These are phyloP conservation scores for Speoplatyrhinus poulsoni DNA, from an alignment of 2,113 vertebrate species.

Conservation along the genomic window DNA sequence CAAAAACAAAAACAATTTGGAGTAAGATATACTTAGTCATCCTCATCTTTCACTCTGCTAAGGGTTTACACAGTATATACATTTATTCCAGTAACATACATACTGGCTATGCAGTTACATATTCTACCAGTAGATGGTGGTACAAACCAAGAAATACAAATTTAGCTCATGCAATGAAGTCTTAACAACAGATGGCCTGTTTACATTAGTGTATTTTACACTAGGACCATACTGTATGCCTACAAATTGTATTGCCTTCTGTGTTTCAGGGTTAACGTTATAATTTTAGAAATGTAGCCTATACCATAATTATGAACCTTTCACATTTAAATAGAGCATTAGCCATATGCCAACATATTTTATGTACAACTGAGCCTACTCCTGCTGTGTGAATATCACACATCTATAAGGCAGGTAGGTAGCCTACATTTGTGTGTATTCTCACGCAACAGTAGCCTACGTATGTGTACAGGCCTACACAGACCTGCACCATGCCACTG, in stretches of 20 bases:
- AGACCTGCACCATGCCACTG: constrained; percentile 7
- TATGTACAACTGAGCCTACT: no score
- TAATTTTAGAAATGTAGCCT: no score
- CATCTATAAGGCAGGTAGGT: constrained; percentile 3
- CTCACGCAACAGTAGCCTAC: background rate
- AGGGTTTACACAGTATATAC: background rate
- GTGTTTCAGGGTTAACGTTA: no score
- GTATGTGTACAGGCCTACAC: constrained; percentile 5
- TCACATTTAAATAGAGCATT: no score
- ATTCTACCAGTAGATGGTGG: constrained; percentile 68
- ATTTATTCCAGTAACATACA: background rate
- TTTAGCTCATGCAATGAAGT: background rate
- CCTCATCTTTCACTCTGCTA: background rate
- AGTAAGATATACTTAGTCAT: background rate
- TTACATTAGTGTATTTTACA: no score
- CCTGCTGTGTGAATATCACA: constrained; percentile 18
- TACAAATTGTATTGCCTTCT: no score
- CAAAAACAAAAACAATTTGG: background rate
- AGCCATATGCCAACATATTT: background rate
- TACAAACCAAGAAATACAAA: constrained; percentile 41
- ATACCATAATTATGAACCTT: no score
- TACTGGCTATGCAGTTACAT: constrained; percentile 1
- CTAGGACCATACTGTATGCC: no score
- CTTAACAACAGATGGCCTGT: no score
- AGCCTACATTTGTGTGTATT: background rate